Base-by-base conservation (phyloP, 2,113 vertebrate genomes). In the Macaca fascicularis region DNA sequence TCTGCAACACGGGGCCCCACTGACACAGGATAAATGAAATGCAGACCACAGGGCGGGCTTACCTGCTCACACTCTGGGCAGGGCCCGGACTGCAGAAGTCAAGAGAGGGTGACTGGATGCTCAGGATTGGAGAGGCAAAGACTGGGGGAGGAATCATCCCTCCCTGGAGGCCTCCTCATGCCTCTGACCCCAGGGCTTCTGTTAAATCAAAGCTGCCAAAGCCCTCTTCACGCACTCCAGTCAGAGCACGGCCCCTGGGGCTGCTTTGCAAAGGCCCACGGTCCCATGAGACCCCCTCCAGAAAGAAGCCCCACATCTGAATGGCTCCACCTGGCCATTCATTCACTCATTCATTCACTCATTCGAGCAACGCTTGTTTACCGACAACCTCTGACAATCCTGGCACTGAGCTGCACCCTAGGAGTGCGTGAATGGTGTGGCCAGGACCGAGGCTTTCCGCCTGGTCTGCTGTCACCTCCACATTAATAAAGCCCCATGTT, bases 91-190 rank as follows among this genome's bases (percentile, higher is more conserved):
- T n/a, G 27, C 7, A 32, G 81, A 35, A 27, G 38, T 27, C 9
- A 2, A 2, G 78, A 76, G 17, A 12, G 7, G 40, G 12, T 1
- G 0, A 17, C 0, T 0, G 5, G 35, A 27, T 16, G 3, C 30
- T 9, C 4, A 25, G 32, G 35, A 27, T 4, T 57, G 9, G 72
- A 50, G 10, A 55, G 55, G 23, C 4, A 22, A 40, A 45, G 67
- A 55, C 35, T 25, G 1, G 57, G 22, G 17, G 5, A n/a, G 38
- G 17, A 35, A 9, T 5, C 23, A 20, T 16, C 70, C 35, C 61
- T 27, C 67, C 32, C 50, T 5, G 23, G n/a, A 25, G 23, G 5
- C 35, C 50, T 64, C 76, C 45, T 67, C 4, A 19, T 1, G 3
- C 13, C 90, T 32, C 69, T 23, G 16, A 8, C 22, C 22, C 45